phyloP scores from a whole-genome alignment of 1,140 invertebrate genomes.

The Radopholus similis region DNA sequence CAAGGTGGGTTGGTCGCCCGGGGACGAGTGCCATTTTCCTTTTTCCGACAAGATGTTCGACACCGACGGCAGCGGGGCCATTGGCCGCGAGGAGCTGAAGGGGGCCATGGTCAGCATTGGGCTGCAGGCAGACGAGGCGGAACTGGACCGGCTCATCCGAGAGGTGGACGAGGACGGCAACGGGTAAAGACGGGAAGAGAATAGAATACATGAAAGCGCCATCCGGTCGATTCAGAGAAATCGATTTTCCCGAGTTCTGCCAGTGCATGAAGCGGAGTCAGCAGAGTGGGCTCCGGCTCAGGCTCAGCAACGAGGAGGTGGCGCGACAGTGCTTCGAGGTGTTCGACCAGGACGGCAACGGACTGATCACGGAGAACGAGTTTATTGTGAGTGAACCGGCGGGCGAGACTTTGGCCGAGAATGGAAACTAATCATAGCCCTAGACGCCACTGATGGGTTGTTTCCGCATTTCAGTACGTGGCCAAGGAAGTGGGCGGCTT shows the following conservation, averaged over 20 bases:
- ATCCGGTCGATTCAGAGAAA: conserved; percentile 32
- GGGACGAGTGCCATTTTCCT: background rate
- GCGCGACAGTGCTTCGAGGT: conserved; percentile 57
- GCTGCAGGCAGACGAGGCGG: conserved; percentile 46
- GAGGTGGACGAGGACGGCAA: conserved; percentile 60
- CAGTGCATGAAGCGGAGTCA: conserved; percentile 59
- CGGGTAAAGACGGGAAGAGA: conserved; percentile 27
- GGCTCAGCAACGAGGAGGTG: conserved; percentile 55
- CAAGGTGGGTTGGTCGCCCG: background rate
- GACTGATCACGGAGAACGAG: conserved; percentile 57
- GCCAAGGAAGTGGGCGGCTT: conserved; percentile 58
- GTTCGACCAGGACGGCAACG: conserved; percentile 58
- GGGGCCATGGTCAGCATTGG: conserved; percentile 55
- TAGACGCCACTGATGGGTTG: background rate
- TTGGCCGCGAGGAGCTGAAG: conserved; percentile 56
- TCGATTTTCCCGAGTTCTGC: conserved; percentile 59
- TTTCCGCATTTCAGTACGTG: conserved; percentile 50
- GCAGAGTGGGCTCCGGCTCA: conserved; percentile 25
- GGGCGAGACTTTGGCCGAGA: background rate
- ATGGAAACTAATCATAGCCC: background rate
- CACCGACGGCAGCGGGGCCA: conserved; percentile 57
- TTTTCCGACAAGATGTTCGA: conserved; percentile 50
- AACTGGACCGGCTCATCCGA: conserved; percentile 53
- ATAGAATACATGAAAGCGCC: no score
- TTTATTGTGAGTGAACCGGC: conserved; percentile 43